Conservation (phyloP, 2,888 invertebrate species). For the Torymus auratus region DNA sequence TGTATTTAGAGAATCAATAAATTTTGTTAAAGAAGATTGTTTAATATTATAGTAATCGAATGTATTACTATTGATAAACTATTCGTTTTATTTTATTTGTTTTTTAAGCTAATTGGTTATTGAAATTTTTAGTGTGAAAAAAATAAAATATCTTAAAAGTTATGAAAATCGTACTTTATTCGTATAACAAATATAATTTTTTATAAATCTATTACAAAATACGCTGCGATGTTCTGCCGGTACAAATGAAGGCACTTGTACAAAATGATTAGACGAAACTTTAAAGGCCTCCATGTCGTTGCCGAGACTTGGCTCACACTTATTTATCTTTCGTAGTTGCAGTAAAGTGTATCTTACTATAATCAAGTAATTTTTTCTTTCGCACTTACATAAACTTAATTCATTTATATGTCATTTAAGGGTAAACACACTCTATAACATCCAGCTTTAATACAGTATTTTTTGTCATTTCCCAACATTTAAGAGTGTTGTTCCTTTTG, state of each 20-base stretch:
- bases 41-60: no score
- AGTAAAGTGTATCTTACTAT: constrained; percentile 15
- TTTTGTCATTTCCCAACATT: constrained; percentile 27
- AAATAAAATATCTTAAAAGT: constrained; percentile 31
- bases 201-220: constrained; percentile 58
- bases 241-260: constrained; percentile 44
- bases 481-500: constrained; percentile 35
- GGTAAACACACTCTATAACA: constrained; percentile 22
- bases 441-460: constrained; percentile 23
- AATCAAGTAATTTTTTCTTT: constrained; percentile 7
- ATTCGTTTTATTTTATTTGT: no score
- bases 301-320: constrained; percentile 33
- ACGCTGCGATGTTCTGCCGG: constrained; percentile 31
- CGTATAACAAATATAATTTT: constrained; percentile 54
- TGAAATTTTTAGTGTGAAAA: no score
- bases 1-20: no score
- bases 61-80: no score
- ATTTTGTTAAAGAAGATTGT: no score
- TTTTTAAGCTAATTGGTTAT: no score
- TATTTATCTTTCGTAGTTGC: constrained; percentile 27
- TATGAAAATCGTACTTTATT: constrained; percentile 58
- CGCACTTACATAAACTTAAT: constrained; percentile 25
- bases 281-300: constrained; percentile 45
- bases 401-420: constrained; percentile 34
- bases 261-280: constrained; percentile 49